Evolutionary conservation across 2,888 invertebrate genomes (phyloP), one percentile per base, ranked within the genome.

Genomic region (Scaptomyza reducta): DNA sequence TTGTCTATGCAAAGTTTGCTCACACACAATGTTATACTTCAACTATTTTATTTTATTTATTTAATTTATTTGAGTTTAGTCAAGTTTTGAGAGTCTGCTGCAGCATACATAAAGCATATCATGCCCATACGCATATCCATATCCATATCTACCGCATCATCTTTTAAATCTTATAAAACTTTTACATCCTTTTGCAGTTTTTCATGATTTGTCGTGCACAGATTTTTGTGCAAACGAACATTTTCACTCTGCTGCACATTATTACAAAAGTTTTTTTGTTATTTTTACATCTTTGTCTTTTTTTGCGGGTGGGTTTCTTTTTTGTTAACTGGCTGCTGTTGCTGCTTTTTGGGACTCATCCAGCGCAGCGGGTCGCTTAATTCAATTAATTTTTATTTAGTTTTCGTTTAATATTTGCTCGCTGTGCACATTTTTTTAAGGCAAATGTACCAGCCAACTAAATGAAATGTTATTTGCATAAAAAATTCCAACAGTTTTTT

Each of bases 341-440:
- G 25, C 56, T 53, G 46, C 27, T 47, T 38, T 38, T 38, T 38
- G 60, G 27, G 58, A 57, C 61, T 56, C 74, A 69, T 45, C 50
- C 73, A 53, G 49, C 53, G 55, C 55, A 54, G 45, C 74, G 74
- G 59, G 70, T 65, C 82, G 72, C 85, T 85, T 83, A 83, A 83
- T 83, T 83, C 86, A 85, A 83, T 83, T 83, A 83, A 83, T 83
- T 83, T 83, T 83, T 83, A 85, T 85, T 83, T 83, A 83, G 82
- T 83, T 83, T 82, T 83, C 79, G 73, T 72, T 79, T 75, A 79
- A 85, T 85, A 83, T 82, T 82, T 85, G 79, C 82, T 62, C 61
- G 73, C 68, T 74, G 61, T 73, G 82, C 82, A 82, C 85, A 82
- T 70, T 82, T 85, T 40, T 82, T 40, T 85, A 75, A 67, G 70